Evolutionary conservation across 2,797 vertebrate species (phyloP), one percentile per base, ranked within the genome.

Genomic region (Gymnoscopelus braueri): DNA sequence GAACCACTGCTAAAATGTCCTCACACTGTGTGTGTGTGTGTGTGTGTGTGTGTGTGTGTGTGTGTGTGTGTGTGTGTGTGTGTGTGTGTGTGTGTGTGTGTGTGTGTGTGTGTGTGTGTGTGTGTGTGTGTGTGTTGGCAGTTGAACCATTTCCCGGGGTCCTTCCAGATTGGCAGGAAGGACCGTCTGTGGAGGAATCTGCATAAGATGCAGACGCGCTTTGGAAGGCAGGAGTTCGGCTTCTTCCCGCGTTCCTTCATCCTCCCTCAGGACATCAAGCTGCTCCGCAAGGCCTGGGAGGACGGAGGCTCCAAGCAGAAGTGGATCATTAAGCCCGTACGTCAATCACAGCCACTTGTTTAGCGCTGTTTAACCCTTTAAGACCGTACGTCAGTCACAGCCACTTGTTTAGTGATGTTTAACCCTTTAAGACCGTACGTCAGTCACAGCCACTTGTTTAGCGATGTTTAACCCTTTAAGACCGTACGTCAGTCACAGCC

Each of bases 101-200:
- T 12, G 1, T 51, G 50, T 51, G 50, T n/a, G 50, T 51, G 13
- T 14, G 12, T 12, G 14, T 51, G 50, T n/a, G 50, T n/a, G 50
- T 12, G 0, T 0, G 0, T 5, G 2, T 67, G 2, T 44, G 50
- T 10, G 9, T 67, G 0, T 56, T 73, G 15, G 2, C 63, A 99
- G 97, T 76, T 99, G 81, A 99, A 99, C 84, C 97, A 99, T 86
- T 99, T 99, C 85, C 98, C 97, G 0, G 97, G 97, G 24, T 97
- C 97, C 0, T 99, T 99, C 90, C 97, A 99, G 91, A 98, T 99
- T 12, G 98, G 98, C 77, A 93, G 98, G 50, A 99, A 99, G 88
- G 98, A 99, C 87, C 93, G 96, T 1, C 92, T 99, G 51, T 99
- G 98, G 97, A 92, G 95, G 72, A 99, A 99, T 84, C 85, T 99